phyloP scores from a whole-genome alignment of 2,797 vertebrate species.

The Diglossa cyanea region DNA sequence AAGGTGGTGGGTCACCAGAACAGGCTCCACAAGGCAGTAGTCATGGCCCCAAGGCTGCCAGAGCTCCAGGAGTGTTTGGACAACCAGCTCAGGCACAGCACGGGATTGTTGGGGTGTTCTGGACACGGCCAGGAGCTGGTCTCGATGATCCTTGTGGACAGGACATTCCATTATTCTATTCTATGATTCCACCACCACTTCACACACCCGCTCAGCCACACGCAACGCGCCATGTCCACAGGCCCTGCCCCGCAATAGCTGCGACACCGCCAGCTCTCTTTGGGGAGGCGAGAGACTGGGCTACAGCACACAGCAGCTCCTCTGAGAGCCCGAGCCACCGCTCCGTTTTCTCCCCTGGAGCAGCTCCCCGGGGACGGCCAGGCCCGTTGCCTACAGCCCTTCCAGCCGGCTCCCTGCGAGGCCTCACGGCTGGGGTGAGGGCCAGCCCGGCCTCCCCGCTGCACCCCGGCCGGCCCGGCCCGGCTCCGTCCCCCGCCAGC shows the following conservation, averaged over 20 bases:
- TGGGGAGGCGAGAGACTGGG: accelerated
- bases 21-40: background rate
- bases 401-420: accelerated
- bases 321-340: accelerated
- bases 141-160: background rate
- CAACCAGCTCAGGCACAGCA: background rate
- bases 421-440: accelerated
- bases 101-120: background rate
- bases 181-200: background rate
- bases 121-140: background rate
- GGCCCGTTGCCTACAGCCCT: accelerated
- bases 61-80: background rate
- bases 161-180: background rate
- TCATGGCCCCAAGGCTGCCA: background rate
- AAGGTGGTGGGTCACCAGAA: background rate
- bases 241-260: accelerated
- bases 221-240: accelerated
- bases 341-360: no score
- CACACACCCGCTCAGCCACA: background rate
- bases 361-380: background rate
- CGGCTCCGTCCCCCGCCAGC: accelerated
- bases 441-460: background rate
- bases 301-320: accelerated
- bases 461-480: background rate
- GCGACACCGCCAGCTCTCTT: accelerated